Conservation (phyloP, 2,797 vertebrate genomes). For the Buceros bicornis region DNA sequence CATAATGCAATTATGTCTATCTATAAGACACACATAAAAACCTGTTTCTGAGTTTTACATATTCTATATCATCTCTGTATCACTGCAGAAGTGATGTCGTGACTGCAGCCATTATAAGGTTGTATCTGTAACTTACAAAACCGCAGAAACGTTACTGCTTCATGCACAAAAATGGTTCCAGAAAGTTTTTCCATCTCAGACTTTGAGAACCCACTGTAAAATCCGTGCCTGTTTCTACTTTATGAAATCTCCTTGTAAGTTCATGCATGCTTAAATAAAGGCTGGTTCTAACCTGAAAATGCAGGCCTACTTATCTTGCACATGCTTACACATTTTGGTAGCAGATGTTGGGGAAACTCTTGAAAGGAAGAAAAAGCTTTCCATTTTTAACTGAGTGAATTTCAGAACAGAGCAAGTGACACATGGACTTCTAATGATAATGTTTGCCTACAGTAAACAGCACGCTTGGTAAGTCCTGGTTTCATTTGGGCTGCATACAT, state of each 20-base stretch:
- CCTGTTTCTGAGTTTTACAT: neutral
- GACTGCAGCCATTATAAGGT: neutral
- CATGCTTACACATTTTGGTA: neutral
- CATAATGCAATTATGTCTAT: neutral
- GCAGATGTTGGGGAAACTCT: slow-evolving; percentile 23
- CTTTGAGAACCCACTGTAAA: neutral
- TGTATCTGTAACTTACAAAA: neutral
- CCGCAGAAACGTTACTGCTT: neutral
- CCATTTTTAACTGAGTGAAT: slow-evolving; percentile 2
- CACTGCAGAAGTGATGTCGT: neutral
- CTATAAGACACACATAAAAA: neutral
- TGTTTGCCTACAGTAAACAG: slow-evolving; percentile 26
- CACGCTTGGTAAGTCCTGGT: neutral
- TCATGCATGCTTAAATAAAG: slow-evolving; percentile 30
- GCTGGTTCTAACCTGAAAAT: neutral
- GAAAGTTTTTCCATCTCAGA: neutral
- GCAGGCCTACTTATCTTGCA: neutral
- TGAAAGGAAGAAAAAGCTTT: slow-evolving; percentile 1
- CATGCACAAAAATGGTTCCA: neutral
- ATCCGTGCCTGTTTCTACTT: neutral
- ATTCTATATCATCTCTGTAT: neutral
- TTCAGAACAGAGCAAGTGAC: neutral
- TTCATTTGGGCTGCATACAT: slow-evolving; percentile 22
- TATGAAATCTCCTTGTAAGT: neutral
- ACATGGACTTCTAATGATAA: slow-evolving; percentile 47